Evolutionary conservation across 2,797 vertebrate genomes (phyloP).

Genomic region (Phrynocephalus guinanensis): DNA sequence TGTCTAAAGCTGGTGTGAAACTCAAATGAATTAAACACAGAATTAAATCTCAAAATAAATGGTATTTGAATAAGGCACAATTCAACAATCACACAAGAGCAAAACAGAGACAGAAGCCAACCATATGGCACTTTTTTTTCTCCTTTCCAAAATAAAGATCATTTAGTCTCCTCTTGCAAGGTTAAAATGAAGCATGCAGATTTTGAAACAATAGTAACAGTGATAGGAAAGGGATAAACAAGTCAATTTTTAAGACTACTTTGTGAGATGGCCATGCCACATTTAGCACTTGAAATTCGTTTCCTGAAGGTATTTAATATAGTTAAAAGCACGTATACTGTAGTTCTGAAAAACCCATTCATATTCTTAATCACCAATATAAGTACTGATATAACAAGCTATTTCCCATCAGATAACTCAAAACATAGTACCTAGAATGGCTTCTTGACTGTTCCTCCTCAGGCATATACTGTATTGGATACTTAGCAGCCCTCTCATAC

Average conservation of each 20-base stretch:
- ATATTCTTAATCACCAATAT: constrained; percentile 36
- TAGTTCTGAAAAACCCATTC: constrained; percentile 27
- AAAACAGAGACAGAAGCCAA: neutral
- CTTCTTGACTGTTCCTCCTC: constrained; percentile 32
- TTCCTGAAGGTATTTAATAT: constrained; percentile 55
- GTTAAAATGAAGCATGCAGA: neutral
- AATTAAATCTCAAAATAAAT: constrained; percentile 44
- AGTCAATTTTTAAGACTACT: constrained; percentile 35
- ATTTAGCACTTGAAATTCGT: constrained; percentile 36
- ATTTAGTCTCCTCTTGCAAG: neutral
- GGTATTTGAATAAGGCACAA: constrained; percentile 1
- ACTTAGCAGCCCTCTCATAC: neutral
- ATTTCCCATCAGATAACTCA: constrained; percentile 56
- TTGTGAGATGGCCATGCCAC: constrained; percentile 26
- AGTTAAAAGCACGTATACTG: constrained; percentile 47
- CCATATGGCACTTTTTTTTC: neutral
- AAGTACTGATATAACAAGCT: constrained; percentile 52
- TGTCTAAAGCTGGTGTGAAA: constrained; percentile 36
- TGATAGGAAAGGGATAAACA: constrained; percentile 27
- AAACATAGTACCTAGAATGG: constrained; percentile 43
- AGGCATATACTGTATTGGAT: constrained; percentile 9
- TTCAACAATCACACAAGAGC: neutral
- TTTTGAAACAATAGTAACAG: neutral
- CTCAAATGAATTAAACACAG: constrained; percentile 10
- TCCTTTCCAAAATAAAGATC: neutral